Percentiles rank a stretch among this genome's conserved stretches.
phyloP scores from a whole-genome alignment of 2,888 invertebrate genomes.

The Thalpophila matura region DNA sequence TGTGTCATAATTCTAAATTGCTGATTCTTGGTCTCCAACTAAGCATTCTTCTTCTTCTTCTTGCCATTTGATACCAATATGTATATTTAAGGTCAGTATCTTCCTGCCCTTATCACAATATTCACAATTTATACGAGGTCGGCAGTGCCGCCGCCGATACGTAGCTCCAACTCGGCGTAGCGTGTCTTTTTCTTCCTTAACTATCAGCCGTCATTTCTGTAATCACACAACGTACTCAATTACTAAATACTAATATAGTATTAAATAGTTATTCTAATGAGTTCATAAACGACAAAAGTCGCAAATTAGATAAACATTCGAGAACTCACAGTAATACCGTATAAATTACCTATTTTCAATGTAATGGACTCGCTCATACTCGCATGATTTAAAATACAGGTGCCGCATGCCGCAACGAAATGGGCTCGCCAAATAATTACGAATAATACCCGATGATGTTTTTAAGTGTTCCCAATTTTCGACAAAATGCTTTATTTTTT shows the following conservation, averaged over 20 bases:
- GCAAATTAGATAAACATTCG: constrained; percentile 25
- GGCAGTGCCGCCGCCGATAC: too few relatives aligned
- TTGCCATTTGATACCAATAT: too few relatives aligned
- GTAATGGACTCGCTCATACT: constrained; percentile 60
- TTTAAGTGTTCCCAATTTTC: constrained; percentile 61
- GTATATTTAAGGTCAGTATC: too few relatives aligned
- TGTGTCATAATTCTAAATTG: too few relatives aligned
- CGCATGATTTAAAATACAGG: constrained; percentile 74
- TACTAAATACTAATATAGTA: too few relatives aligned
- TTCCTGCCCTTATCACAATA: too few relatives aligned
- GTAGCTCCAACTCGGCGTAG: too few relatives aligned
- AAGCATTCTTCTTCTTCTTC: too few relatives aligned
- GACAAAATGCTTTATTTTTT: constrained; percentile 39
- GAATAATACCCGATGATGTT: constrained; percentile 63
- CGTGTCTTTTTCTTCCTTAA: too few relatives aligned
- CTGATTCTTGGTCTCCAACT: background rate
- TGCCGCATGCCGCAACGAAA: constrained; percentile 56
- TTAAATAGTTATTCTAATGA: background rate
- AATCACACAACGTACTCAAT: too few relatives aligned
- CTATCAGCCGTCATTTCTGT: too few relatives aligned
- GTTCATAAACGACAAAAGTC: background rate
- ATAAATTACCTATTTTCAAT: constrained; percentile 66
- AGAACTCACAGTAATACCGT: constrained; percentile 53
- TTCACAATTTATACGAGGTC: too few relatives aligned
- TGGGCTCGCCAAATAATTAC: constrained; percentile 66